Base-by-base conservation (phyloP, 2,888 invertebrate species). In the Cosmia pyralina region DNA sequence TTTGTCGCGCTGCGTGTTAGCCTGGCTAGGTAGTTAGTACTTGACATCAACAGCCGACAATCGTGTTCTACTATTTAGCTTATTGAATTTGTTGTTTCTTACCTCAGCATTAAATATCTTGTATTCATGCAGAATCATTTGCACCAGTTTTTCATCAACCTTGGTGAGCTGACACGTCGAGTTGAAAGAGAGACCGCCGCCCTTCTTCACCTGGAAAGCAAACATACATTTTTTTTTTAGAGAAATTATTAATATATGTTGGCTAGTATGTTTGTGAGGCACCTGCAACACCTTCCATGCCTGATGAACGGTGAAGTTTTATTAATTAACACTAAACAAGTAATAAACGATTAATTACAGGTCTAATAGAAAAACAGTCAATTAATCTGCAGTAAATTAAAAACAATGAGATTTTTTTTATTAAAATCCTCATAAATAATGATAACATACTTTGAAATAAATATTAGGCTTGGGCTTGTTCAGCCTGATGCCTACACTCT, bases 111-210 rank as follows among this genome's bases (percentile, higher is more conserved):
- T 99, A 90, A 99, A 99, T 93, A 99, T 98, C 97, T 99, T 99
- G 94, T 99, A 99, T 93, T 99, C 99, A 92, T 99, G 99, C 41
- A 99, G 96, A 88, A 99, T 99, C 97, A 99, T 97, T 95, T 99
- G 99, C 79, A 99, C 99, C 97, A 99, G 96, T 96, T 99, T 99
- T 94, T 99, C 99, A 91, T 98, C 99, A 77, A 98, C 97, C 93
- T 98, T 98, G 0, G 99, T 99, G 70, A 99, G 96, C 41, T 98
- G 97, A 90, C 99, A 98, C 1, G 99, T 99, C 0, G 99, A 98
- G 92, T 99, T 99, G 93, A 99, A 99, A 6, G 99, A 99, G 34
- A 99, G 95, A 6, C 99, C 99, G 55, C 99, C 99, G 34, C 99
- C 99, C 95, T 99, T 99, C 94, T 99, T 99, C 64, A 98, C 96